Evolutionary conservation across 92 coral and sea anemone genomes (phyloP), one percentile per base, ranked within the genome.

Genomic region (Muricea muricata): DNA sequence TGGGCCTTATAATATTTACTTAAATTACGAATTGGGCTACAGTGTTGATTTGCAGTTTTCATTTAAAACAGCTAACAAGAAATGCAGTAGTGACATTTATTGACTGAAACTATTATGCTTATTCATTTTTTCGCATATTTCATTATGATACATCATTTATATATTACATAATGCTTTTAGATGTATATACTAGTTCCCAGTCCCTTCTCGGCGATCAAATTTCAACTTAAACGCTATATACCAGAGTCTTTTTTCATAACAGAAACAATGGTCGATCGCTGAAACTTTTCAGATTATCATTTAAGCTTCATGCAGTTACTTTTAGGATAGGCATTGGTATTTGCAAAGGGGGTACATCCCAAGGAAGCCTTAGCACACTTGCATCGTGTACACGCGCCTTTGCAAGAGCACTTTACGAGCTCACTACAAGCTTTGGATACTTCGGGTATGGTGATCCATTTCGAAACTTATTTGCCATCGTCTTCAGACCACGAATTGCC

Each of bases 401-500:
- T 91, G 80, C 94, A 91, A 26, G 63, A 29, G 65, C 94, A 86
- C 87, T 68, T 23, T 12, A 79, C 83, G 32, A 92, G 90, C 86
- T 91, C 88, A 21, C 92, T 80, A 78, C 94, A 88, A 28, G 90
- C 90, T 37, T 85, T 85, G 37, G 92, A 91, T 21, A 88, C 94
- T 48, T 91, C 90, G 18, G 92, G 90, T 34, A 91, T 88, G 79
- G 65, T 91, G 23, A 91, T 88, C 92, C 92, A 91, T 14, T 75
- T 40, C 13, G 94, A 92, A 33, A 74, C 83, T 92, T 90, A 91
- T 47, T 31, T 26, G 34, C 90, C 89, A 48, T 57, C 92, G 85
- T 81, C 79, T 73, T 12, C 58, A 9, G 60, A 46, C 92, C 94
- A 88, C 25, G 89, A 91, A 91, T 7, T 78, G 78, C 26, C 37